A percentile compares a stretch with the other conserved stretches of the same genome.
Conservation (phyloP, 92 coral and sea anemone genomes). For the Meandrina meandrites region DNA sequence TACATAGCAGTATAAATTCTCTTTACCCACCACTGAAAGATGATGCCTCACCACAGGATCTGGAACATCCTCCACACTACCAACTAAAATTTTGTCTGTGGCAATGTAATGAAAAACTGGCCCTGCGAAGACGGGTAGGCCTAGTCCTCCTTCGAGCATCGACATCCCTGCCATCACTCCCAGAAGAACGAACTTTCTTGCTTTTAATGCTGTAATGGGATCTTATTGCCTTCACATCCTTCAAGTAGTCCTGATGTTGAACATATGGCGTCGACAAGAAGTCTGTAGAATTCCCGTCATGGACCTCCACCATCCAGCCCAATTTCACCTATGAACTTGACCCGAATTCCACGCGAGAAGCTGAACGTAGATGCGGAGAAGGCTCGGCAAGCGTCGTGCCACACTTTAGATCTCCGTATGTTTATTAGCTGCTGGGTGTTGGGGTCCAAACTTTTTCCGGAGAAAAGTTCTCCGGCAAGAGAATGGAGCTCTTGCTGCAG, state of each 20-base stretch:
- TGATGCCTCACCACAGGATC: constrained; percentile 15
- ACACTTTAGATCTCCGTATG: neutral
- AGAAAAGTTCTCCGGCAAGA: neutral
- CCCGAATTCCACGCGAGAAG: constrained; percentile 12
- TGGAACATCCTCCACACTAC: constrained; percentile 7
- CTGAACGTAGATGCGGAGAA: neutral
- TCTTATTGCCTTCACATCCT: constrained; percentile 3
- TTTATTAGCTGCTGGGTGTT: constrained; percentile 2
- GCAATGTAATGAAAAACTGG: constrained; percentile 7
- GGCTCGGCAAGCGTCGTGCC: constrained; percentile 16
- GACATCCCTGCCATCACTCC: constrained; percentile 10
- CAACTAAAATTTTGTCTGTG: neutral
- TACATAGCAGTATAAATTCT: too few species aligned
- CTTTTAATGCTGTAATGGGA: neutral
- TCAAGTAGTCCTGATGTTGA: constrained; percentile 7
- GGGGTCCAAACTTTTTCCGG: neutral
- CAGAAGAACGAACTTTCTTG: neutral
- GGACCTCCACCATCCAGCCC: constrained; percentile 73
- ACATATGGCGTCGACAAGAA: constrained; percentile 32
- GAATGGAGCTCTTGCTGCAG: constrained; percentile 3
- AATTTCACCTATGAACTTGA: constrained; percentile 52
- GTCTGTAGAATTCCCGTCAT: constrained; percentile 53
- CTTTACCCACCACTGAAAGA: neutral
- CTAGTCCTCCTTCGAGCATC: constrained; percentile 15
- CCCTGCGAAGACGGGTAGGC: neutral